Evolutionary conservation across 37 sponge, comb jelly and placozoan species (phyloP).

Genomic region (Oscarella lobularis): DNA sequence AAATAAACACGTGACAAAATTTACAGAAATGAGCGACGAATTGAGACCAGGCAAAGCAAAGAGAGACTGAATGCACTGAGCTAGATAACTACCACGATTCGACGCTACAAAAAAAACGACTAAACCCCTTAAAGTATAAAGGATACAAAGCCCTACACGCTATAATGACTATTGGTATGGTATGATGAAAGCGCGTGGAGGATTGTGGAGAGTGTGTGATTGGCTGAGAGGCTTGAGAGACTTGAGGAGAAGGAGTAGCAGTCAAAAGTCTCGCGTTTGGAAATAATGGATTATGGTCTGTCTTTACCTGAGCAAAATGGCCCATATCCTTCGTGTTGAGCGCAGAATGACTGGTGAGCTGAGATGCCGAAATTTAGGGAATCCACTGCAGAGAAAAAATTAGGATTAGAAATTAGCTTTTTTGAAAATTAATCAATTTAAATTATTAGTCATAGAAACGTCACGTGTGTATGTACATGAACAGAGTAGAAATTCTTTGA

Average conservation of each 20-base stretch:
- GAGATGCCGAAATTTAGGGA: neutral
- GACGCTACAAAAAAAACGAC: neutral
- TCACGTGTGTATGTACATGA: too few relatives aligned
- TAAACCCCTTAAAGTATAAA: neutral
- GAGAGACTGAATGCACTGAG: neutral
- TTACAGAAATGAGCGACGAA: neutral
- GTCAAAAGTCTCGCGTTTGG: too few relatives aligned
- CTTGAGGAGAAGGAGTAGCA: too few relatives aligned
- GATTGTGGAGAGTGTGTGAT: too few relatives aligned
- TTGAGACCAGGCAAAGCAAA: neutral
- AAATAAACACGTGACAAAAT: neutral
- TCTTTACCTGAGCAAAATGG: neutral
- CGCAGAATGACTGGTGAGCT: neutral
- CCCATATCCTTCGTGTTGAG: neutral
- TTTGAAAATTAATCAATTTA: too few relatives aligned
- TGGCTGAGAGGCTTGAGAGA: too few relatives aligned
- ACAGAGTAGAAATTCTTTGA: too few relatives aligned
- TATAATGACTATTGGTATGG: constrained; percentile 1
- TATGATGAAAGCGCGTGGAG: neutral
- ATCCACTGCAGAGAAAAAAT: neutral
- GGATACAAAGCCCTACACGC: neutral
- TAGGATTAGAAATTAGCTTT: too few relatives aligned
- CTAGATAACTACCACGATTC: neutral
- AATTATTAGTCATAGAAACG: too few relatives aligned
- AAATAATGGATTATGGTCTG: too few relatives aligned